phyloP scores from a whole-genome alignment of 92 coral and sea anemone genomes.

The Epizoanthus scotinus region DNA sequence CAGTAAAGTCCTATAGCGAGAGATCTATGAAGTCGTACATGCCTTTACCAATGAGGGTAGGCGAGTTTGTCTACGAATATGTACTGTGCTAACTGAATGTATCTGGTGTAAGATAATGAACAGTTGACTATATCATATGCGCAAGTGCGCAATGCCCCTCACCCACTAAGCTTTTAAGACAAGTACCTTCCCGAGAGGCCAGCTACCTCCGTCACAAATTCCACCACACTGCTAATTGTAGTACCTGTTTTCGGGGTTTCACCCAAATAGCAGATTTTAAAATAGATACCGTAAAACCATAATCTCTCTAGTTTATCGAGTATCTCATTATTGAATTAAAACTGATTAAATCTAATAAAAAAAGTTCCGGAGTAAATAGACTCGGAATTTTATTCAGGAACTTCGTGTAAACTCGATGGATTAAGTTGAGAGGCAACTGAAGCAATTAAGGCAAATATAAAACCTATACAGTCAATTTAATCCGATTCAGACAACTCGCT shows the following conservation, averaged over 20 bases:
- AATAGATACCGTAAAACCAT: neutral
- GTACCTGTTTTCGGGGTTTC: neutral
- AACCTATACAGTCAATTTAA: slow-evolving; percentile 1
- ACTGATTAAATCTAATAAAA: neutral
- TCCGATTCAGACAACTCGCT: slow-evolving; percentile 1
- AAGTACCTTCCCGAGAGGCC: slow-evolving; percentile 1
- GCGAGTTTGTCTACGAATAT: neutral
- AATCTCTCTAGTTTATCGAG: neutral
- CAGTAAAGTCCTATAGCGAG: neutral
- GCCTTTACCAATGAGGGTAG: neutral
- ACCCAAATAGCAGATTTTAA: neutral
- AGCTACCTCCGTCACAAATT: slow-evolving; percentile 9
- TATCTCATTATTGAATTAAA: slow-evolving; percentile 12
- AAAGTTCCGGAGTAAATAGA: neutral
- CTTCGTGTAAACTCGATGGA: neutral
- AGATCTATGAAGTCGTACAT: too few species aligned
- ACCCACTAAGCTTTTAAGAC: slow-evolving; percentile 1
- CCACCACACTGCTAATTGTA: neutral
- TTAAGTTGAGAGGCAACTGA: neutral
- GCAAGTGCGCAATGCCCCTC: neutral
- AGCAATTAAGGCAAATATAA: too few species aligned
- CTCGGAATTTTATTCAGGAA: neutral
- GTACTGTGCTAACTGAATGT: neutral
- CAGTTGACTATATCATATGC: neutral
- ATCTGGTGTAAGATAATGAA: neutral